These are phyloP conservation scores for Tauraco erythrolophus DNA, from an alignment of 2,113 vertebrate species.

Conservation along the genomic window DNA sequence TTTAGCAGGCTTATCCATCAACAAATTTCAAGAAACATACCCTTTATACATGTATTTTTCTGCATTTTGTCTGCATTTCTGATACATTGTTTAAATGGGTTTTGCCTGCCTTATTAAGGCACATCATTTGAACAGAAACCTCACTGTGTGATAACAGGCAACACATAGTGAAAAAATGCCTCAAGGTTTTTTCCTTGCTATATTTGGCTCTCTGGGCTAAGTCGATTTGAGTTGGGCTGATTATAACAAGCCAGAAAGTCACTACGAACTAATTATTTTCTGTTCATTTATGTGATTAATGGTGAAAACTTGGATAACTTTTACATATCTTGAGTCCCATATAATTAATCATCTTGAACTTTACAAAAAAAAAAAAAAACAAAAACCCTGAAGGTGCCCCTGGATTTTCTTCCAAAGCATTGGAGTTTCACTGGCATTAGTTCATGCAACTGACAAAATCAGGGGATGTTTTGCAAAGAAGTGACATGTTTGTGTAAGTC, in stretches of 20 bases:
- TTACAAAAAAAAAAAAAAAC: slow-evolving; percentile 56
- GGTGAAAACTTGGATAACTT: slow-evolving; percentile 74
- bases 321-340: slow-evolving; percentile 65
- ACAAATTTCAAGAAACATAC: slow-evolving; percentile 25
- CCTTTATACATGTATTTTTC: slow-evolving; percentile 35
- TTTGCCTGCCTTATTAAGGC: slow-evolving; percentile 68
- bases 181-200: slow-evolving; percentile 60
- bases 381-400: slow-evolving; percentile 62
- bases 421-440: slow-evolving; percentile 46
- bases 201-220: slow-evolving; percentile 71
- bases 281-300: slow-evolving; percentile 78
- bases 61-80: slow-evolving; percentile 44
- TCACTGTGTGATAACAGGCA: slow-evolving; percentile 64
- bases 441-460: slow-evolving; percentile 41
- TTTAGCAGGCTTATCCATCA: slow-evolving; percentile 44
- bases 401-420: slow-evolving; percentile 48
- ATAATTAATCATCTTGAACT: slow-evolving; percentile 71
- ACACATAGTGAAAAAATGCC: slow-evolving; percentile 48
- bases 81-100: slow-evolving; percentile 60
- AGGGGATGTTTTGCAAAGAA: slow-evolving; percentile 12
- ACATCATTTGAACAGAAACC: slow-evolving; percentile 63
- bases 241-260: slow-evolving; percentile 74
- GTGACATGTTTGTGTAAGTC: slow-evolving; percentile 10
- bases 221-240: slow-evolving; percentile 71
- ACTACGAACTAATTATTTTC: slow-evolving; percentile 75